Percentiles rank a stretch among this genome's conserved stretches.
Conservation (phyloP, 2,113 vertebrate species). For the Pseudopodoces humilis region DNA sequence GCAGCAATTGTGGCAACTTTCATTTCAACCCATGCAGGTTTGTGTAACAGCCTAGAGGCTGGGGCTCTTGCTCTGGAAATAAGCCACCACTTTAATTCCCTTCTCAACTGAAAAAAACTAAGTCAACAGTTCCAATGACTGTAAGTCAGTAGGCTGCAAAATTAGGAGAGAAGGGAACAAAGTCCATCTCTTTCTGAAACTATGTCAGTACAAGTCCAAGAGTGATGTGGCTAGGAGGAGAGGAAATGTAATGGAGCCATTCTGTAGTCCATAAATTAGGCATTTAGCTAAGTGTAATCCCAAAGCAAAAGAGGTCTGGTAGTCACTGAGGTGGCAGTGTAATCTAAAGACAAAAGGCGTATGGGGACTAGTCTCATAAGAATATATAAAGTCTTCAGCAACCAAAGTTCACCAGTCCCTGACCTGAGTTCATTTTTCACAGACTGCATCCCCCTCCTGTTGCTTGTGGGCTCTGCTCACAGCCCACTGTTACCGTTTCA, state of each 20-base stretch:
- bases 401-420: not conserved
- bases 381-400: not conserved
- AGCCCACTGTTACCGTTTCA: not conserved
- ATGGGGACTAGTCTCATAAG: not conserved
- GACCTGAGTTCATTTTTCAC: not conserved
- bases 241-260: not conserved
- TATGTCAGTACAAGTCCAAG: not conserved
- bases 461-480: not conserved
- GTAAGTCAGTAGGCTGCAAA: not conserved
- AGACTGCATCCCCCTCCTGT: not conserved
- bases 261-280: not conserved
- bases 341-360: not conserved
- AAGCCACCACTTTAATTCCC: not conserved
- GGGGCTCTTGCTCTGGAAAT: not conserved
- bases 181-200: not conserved
- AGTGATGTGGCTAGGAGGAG: not conserved
- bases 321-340: not conserved
- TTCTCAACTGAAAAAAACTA: not conserved
- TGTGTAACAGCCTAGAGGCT: not conserved
- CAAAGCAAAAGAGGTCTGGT: not conserved
- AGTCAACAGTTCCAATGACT: not conserved
- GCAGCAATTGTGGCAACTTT: not conserved
- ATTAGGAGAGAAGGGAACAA: not conserved
- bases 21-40: not conserved
- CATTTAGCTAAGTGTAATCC: not conserved